Evolutionary conservation across 2,797 vertebrate species (phyloP).

Genomic region (Cottoperca gobio): DNA sequence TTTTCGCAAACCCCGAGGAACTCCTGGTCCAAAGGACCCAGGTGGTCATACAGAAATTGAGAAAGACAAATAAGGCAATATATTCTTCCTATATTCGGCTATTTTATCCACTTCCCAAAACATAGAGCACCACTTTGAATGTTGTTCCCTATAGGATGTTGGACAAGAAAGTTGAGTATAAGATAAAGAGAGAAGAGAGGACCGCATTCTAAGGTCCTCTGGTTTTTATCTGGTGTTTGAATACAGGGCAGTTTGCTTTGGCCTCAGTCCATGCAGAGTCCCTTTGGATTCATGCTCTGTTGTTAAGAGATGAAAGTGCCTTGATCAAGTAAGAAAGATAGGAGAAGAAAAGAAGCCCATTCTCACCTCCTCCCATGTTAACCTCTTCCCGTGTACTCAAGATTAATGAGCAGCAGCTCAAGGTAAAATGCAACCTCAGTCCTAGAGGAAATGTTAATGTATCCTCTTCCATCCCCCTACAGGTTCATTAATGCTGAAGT

Average conservation of each 20-base stretch:
- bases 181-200: neutral
- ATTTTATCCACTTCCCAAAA: constrained; percentile 10
- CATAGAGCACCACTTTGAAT: neutral
- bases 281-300: constrained; percentile 32
- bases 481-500: constrained; percentile 39
- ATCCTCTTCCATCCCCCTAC: constrained; percentile 20
- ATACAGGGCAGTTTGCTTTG: constrained; percentile 29
- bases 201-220: constrained; percentile 18
- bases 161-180: neutral
- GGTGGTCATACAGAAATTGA: constrained; percentile 15
- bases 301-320: constrained; percentile 45
- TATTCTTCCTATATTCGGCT: neutral
- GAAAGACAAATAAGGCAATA: constrained; percentile 17
- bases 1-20: constrained; percentile 43
- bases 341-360: constrained; percentile 17
- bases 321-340: constrained; percentile 9
- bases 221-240: constrained; percentile 44
- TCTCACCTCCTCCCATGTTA: constrained; percentile 25
- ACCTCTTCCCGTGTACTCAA: too few relatives aligned
- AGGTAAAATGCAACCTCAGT: constrained; percentile 36
- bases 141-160: neutral
- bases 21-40: constrained; percentile 7
- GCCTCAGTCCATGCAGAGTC: constrained; percentile 28
- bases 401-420: constrained; percentile 44
- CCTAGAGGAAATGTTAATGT: constrained; percentile 33